Evolutionary conservation across 2,888 invertebrate species (phyloP).

Genomic region (Argynnis bischoffii): DNA sequence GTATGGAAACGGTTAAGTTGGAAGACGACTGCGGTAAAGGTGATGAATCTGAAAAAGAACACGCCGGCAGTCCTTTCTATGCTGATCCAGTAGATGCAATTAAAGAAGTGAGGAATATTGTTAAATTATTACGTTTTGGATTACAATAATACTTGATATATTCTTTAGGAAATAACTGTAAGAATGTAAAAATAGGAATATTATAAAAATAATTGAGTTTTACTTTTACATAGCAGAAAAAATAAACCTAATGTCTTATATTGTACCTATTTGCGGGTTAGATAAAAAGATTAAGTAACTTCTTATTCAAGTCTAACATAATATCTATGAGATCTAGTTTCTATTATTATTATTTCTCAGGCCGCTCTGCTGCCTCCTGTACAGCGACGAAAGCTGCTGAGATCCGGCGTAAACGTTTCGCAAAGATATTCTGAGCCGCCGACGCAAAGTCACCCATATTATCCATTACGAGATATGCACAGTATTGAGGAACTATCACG

Average conservation of each 20-base stretch:
- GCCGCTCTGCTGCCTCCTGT: conserved; percentile 70
- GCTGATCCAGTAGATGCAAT: conserved; percentile 94
- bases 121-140: not conserved
- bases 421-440: conserved; percentile 85
- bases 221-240: too few relatives aligned
- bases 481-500: conserved; percentile 80
- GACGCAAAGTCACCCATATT: conserved; percentile 75
- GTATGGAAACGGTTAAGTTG: conserved; percentile 77
- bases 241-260: too few relatives aligned
- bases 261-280: too few relatives aligned
- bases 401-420: conserved; percentile 71
- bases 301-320: not conserved
- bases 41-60: conserved; percentile 75
- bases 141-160: not conserved
- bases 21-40: conserved; percentile 67
- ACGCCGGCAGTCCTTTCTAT: conserved; percentile 93
- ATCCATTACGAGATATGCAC: conserved; percentile 78
- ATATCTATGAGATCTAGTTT: not conserved
- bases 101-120: conserved; percentile 73
- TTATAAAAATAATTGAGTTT: too few relatives aligned
- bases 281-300: too few relatives aligned
- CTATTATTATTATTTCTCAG: conserved; percentile 45
- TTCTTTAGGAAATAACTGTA: too few relatives aligned
- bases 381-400: conserved; percentile 69
- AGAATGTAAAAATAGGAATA: too few relatives aligned